Conservation (phyloP, 2,888 invertebrate genomes). For the Clitarchus hookeri region DNA sequence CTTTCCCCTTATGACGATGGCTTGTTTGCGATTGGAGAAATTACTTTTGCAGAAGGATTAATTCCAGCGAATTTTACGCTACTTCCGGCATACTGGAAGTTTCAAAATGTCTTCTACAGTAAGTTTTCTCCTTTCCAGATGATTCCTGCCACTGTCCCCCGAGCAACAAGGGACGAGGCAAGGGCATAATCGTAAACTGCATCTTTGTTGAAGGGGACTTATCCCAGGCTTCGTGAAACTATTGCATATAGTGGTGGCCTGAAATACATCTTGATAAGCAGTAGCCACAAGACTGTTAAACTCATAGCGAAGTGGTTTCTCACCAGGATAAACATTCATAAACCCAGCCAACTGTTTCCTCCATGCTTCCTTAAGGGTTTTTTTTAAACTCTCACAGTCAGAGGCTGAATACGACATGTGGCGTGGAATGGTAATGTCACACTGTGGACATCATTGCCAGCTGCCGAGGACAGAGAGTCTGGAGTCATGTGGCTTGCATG, state of each 20-base stretch:
- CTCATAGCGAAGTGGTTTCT: neutral
- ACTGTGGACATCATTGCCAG: neutral
- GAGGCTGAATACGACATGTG: neutral
- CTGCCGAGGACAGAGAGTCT: neutral
- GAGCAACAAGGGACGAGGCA: neutral
- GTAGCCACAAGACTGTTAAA: neutral
- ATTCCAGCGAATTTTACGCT: neutral
- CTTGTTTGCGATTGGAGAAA: neutral
- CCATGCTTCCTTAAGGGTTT: neutral
- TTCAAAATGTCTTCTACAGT: slow-evolving; percentile 2
- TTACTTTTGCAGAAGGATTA: neutral
- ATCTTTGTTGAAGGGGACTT: neutral
- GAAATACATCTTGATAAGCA: slow-evolving; percentile 21
- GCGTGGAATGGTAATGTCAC: slow-evolving; percentile 21
- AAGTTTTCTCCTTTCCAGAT: neutral
- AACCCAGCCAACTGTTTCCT: slow-evolving; percentile 15
- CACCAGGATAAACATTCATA: slow-evolving; percentile 16
- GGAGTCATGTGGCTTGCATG: slow-evolving; percentile 25
- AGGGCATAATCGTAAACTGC: slow-evolving; percentile 21
- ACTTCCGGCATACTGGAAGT: neutral
- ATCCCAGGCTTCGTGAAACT: slow-evolving; percentile 18
- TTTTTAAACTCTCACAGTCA: slow-evolving; percentile 26
- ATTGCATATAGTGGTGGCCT: slow-evolving; percentile 20
- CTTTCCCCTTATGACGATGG: neutral
- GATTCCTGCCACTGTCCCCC: neutral